Base-by-base conservation (phyloP, 1,140 invertebrate genomes). In the Aphidius gifuensis region DNA sequence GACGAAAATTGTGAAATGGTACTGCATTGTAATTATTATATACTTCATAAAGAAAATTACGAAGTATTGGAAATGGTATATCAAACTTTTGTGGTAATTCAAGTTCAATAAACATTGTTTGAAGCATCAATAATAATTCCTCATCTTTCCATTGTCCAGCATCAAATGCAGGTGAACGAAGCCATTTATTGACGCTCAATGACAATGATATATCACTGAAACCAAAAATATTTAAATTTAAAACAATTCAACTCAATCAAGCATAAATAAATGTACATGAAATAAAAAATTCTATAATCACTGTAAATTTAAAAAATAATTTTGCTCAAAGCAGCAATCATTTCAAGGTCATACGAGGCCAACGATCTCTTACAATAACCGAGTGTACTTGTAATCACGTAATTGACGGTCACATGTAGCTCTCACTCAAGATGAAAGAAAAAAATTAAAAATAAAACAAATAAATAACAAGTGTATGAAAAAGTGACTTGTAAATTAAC, bases 21-120 rank as follows among this genome's bases (percentile, higher is more conserved):
- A 93, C 92, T 78, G 92, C 91, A 77, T 92, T 90, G 82, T 94
- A 94, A 78, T 93, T 92, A 75, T 92, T 90, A 75, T 93, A 92
- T 45, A 93, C 90, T 76, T 88, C 86, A 71, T 87, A 90, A 47
- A 92, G 84, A 78, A 91, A 91, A 70, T 86, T 87, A 51, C 87
- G 82, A 46, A 91, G 79, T n/a, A 84, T 86, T 50, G 84, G 82
- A 70, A 90, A 84, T 69, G 90, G 86, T 72, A 93, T 92, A 77
- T 87, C 87, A 74, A 93, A 92, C 78, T 89, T 91, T 66, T 85
- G 81, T 56, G 86, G 84, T 65, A 94, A 85, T 50, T 88, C 87
- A 64, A 93, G 82, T 72, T 94, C 91, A 62, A 90, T 78, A 81
- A 90, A 93, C 91, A 94, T 93, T 68, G 90, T 89, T 74, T 92